Evolutionary conservation across 2,888 invertebrate species (phyloP), one percentile per base, ranked within the genome.

Genomic region (Micoletzkya japonica): DNA sequence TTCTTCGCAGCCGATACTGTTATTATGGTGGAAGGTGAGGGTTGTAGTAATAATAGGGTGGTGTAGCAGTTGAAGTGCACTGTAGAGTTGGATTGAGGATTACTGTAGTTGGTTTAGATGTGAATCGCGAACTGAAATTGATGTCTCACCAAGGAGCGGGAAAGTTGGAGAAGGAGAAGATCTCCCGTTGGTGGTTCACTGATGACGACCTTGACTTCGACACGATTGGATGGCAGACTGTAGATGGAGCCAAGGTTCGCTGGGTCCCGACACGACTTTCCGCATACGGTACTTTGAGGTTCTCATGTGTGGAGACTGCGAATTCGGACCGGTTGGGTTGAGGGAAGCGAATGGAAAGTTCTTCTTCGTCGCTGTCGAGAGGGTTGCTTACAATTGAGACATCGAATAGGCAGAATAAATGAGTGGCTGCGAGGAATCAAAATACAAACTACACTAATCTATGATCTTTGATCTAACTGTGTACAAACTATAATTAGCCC

Each of bases 181-280:
- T 61, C 17, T 61, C 61, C 26, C 75, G 76, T 75, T 81, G 81
- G 80, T 81, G 81, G 81, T 74, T 78, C 72, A 81, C 81, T 2
- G 74, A 75, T 30, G 73, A 73, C 68, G 81, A 81, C 59, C 72
- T 81, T 72, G 74, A 74, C 36, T 81, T 81, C 60, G 81, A 81
- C 71, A 81, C 80, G 6, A 72, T 80, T 54, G 81, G 81, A 34
- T 81, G 80, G 77, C 79, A 81, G 72, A 81, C 81, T 10, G 70
- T 81, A 50, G 77, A 81, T 63, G 79, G 76, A 58, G 74, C 74
- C 66, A 81, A 79, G 74, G 75, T 76, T 36, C 52, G 52, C 64
- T 30, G 64, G 50, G 52, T 2, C 50, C 39, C 24, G 44, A 44
- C 10, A 44, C 44, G 10, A 44, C 10, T 14, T 44, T 44, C 44